Conservation (phyloP, 2,797 vertebrate species). For the Brachyalestes nurse region DNA sequence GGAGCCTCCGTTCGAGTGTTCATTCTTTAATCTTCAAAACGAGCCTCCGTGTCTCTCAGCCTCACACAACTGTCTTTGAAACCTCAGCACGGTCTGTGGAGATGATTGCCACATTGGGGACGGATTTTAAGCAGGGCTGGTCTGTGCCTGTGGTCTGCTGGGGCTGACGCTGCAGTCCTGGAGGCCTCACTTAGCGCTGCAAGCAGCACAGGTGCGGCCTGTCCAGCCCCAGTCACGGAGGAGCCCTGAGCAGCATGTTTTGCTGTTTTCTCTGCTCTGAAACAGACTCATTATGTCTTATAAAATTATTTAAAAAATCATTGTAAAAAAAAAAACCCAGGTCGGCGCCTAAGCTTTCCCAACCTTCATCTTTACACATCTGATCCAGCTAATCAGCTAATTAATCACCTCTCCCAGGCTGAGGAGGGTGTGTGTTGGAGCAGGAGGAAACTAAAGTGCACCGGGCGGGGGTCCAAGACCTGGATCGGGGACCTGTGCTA, state of each 20-base stretch:
- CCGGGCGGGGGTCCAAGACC: too few species aligned
- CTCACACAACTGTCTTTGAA: slow-evolving; percentile 42
- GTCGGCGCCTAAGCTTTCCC: too few species aligned
- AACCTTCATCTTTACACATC: background rate
- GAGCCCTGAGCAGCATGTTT: background rate
- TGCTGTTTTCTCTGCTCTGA: background rate
- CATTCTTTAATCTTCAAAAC: slow-evolving; percentile 48
- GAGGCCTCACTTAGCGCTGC: background rate
- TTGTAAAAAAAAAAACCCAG: too few species aligned
- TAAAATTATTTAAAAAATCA: too few species aligned
- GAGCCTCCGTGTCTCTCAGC: slow-evolving; percentile 17
- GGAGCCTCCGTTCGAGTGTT: slow-evolving; percentile 40
- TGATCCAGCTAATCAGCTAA: background rate
- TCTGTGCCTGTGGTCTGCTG: background rate
- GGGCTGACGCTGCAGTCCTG: background rate
- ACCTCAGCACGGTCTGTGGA: slow-evolving; percentile 31
- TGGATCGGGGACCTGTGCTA: too few species aligned
- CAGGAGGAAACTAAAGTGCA: too few species aligned
- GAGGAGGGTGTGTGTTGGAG: too few species aligned
- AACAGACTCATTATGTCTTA: too few species aligned
- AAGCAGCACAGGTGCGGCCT: slow-evolving; percentile 4
- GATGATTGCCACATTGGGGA: slow-evolving; percentile 36
- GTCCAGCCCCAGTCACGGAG: background rate
- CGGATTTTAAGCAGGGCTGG: background rate
- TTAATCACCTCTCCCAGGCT: too few species aligned